A percentile compares a stretch with the other conserved stretches of the same genome.
Conservation (phyloP, 1,140 invertebrate species). For the Drosophila willistoni region DNA sequence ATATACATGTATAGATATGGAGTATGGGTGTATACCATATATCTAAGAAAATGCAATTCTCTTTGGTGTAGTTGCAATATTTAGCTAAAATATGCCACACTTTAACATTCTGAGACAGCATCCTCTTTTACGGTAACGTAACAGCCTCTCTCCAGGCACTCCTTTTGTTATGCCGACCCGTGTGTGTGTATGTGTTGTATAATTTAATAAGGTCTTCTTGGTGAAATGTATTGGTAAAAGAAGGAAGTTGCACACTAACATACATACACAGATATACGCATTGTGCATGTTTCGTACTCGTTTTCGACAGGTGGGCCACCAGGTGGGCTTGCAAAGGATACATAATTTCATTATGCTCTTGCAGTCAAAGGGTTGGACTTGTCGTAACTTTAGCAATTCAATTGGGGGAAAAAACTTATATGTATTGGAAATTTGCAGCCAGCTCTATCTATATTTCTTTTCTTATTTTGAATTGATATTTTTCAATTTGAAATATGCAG, state of each 20-base stretch:
- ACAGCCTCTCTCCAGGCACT: constrained; percentile 20
- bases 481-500: not conserved
- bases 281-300: constrained; percentile 67
- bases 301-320: constrained; percentile 66
- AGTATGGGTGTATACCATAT: constrained; percentile 30
- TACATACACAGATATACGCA: constrained; percentile 25
- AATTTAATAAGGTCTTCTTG: constrained; percentile 70
- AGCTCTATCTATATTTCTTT: too few relatives aligned
- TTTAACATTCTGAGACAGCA: constrained; percentile 59
- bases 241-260: constrained; percentile 35
- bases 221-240: constrained; percentile 63
- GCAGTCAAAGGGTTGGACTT: not conserved
- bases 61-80: constrained; percentile 70
- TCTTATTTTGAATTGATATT: not conserved
- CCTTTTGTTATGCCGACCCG: constrained; percentile 51
- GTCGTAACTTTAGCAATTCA: not conserved
- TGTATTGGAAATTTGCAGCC: too few relatives aligned
- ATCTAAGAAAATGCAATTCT: constrained; percentile 61
- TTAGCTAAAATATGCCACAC: constrained; percentile 75
- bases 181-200: constrained; percentile 43
- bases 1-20: constrained; percentile 9
- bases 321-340: constrained; percentile 22
- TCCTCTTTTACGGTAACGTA: constrained; percentile 15
- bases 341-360: constrained; percentile 69
- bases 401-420: not conserved